Conservation (phyloP, 2,888 invertebrate species). For the Pomacea canaliculata region DNA sequence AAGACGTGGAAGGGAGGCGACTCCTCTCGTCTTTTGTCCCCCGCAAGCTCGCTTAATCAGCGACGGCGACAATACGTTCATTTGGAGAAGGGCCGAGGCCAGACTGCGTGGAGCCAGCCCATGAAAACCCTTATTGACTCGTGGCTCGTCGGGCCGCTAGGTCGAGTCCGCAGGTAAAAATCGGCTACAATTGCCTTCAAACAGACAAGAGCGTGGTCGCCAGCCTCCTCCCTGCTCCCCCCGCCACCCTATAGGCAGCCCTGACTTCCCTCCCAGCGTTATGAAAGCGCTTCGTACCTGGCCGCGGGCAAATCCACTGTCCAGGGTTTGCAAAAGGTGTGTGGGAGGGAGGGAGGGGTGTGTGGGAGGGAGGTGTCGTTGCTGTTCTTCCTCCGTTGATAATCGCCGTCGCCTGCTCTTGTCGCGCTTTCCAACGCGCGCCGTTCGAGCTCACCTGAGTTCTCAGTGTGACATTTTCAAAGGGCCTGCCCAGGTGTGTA, state of each 20-base stretch:
- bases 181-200: conserved; percentile 16
- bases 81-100: conserved; percentile 15
- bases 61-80: conserved; percentile 9
- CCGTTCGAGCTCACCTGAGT: too few relatives aligned
- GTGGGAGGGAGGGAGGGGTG: too few relatives aligned
- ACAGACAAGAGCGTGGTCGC: conserved; percentile 7
- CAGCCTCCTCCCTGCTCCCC: neutral
- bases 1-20: neutral
- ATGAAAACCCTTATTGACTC: conserved; percentile 9
- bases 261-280: conserved; percentile 11
- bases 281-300: neutral
- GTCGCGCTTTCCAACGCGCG: too few relatives aligned
- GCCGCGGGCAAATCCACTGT: too few relatives aligned
- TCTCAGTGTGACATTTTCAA: too few relatives aligned
- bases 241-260: neutral
- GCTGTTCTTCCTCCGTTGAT: too few relatives aligned
- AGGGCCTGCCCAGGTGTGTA: too few relatives aligned
- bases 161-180: neutral
- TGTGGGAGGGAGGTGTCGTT: too few relatives aligned
- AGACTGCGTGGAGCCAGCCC: conserved; percentile 8
- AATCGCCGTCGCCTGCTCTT: too few relatives aligned
- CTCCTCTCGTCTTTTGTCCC: neutral
- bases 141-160: neutral
- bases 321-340: too few relatives aligned
- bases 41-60: conserved; percentile 13